These are phyloP conservation scores for Leiothrix lutea DNA, from an alignment of 2,113 vertebrate species.

Conservation along the genomic window DNA sequence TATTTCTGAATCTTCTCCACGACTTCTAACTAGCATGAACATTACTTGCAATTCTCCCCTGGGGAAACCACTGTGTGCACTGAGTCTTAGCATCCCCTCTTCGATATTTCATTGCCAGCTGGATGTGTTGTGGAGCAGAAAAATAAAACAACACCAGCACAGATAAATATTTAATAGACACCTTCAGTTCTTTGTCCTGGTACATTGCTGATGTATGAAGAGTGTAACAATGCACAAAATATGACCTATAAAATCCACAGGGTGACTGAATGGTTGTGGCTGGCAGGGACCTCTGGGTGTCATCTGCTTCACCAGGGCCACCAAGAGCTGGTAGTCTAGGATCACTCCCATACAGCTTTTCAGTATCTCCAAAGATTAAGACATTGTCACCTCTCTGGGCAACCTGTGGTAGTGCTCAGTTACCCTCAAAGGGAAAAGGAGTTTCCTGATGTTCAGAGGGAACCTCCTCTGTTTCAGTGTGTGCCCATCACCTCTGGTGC, in stretches of 20 bases:
- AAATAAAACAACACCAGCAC: background rate
- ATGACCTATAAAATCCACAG: background rate
- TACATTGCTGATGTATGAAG: background rate
- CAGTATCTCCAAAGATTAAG: background rate
- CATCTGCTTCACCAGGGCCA: background rate
- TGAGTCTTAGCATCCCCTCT: background rate
- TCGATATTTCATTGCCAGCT: background rate
- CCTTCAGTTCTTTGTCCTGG: background rate
- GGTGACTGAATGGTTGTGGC: background rate
- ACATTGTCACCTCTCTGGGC: background rate
- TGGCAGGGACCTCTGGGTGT: background rate
- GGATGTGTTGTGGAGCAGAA: background rate
- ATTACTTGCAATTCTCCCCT: background rate
- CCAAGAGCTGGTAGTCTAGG: background rate
- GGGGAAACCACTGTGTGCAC: background rate
- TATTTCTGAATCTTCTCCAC: background rate
- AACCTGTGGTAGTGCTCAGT: rapidly evolving
- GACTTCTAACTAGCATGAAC: background rate
- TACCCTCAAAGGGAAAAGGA: background rate
- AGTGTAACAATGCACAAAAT: background rate
- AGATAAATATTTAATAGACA: background rate
- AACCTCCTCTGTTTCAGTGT: background rate
- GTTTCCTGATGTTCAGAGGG: background rate
- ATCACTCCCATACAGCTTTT: background rate
- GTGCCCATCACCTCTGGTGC: background rate